Evolutionary conservation across 2,797 vertebrate genomes (phyloP).

Genomic region (Nannoperca obscura): DNA sequence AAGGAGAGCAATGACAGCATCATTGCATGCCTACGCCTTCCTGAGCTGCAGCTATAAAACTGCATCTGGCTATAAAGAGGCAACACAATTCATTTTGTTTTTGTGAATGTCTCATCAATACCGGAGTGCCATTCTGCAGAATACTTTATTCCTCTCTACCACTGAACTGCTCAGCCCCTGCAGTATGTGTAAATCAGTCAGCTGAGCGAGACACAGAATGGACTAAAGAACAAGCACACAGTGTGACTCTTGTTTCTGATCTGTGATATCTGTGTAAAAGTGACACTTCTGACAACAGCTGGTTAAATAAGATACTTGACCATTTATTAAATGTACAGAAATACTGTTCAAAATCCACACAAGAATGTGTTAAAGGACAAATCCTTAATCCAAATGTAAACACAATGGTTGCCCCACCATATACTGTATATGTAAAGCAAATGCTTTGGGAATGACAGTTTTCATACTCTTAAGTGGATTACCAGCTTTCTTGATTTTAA

Average conservation of each 20-base stretch:
- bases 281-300: conserved; percentile 61
- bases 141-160: neutral
- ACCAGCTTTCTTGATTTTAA: conserved; percentile 63
- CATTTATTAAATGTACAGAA: conserved; percentile 88
- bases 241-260: conserved; percentile 1
- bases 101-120: conserved; percentile 18
- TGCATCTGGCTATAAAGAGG: conserved; percentile 43
- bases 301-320: conserved; percentile 76
- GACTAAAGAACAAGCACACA: neutral
- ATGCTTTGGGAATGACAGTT: conserved; percentile 55
- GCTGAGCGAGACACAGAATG: neutral
- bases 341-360: conserved; percentile 82
- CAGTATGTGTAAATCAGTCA: neutral
- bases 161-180: neutral
- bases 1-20: conserved; percentile 26
- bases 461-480: conserved; percentile 41
- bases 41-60: conserved; percentile 39
- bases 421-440: conserved; percentile 51
- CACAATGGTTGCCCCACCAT: conserved; percentile 67
- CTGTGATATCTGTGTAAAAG: conserved; percentile 30
- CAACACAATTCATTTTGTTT: conserved; percentile 1
- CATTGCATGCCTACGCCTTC: conserved; percentile 41
- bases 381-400: conserved; percentile 76
- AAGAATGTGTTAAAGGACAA: conserved; percentile 74
- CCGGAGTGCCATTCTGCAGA: conserved; percentile 13